phyloP scores from a whole-genome alignment of 1,140 invertebrate species.

The Drosophila triauraria region DNA sequence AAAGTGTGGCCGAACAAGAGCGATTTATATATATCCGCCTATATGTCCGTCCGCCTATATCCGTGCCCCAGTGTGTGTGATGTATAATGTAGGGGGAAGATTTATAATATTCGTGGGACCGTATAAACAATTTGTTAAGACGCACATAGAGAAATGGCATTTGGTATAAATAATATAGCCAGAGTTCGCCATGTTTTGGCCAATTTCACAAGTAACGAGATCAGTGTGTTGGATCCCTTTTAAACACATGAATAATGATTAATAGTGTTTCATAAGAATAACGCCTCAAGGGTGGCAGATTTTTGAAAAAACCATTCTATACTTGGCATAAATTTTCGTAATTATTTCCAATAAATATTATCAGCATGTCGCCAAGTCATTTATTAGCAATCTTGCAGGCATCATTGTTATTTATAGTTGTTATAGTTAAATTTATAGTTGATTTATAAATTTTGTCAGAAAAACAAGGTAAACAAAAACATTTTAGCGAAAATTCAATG shows the following conservation, averaged over 20 bases:
- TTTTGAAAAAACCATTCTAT: slow-evolving; percentile 7
- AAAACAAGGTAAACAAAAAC: slow-evolving; percentile 18
- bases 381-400: background rate
- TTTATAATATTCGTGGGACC: slow-evolving; percentile 68
- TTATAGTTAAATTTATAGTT: background rate
- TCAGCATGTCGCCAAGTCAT: no score
- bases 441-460: background rate
- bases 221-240: slow-evolving; percentile 31
- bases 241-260: slow-evolving; percentile 31
- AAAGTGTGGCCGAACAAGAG: slow-evolving; percentile 67
- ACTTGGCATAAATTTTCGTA: slow-evolving; percentile 1
- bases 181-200: slow-evolving; percentile 40
- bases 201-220: slow-evolving; percentile 44
- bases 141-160: slow-evolving; percentile 60
- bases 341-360: slow-evolving; percentile 1
- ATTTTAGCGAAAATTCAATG: slow-evolving; percentile 6
- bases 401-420: no score
- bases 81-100: slow-evolving; percentile 54
- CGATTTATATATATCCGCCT: slow-evolving; percentile 25
- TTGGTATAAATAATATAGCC: slow-evolving; percentile 59
- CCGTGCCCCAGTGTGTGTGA: slow-evolving; percentile 32
- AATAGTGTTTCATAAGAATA: slow-evolving; percentile 34
- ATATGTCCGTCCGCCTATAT: slow-evolving; percentile 40
- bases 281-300: slow-evolving; percentile 5
- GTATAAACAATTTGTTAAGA: slow-evolving; percentile 80